Conservation (phyloP, 2,888 invertebrate species). For the Caenorhabditis sinica region DNA sequence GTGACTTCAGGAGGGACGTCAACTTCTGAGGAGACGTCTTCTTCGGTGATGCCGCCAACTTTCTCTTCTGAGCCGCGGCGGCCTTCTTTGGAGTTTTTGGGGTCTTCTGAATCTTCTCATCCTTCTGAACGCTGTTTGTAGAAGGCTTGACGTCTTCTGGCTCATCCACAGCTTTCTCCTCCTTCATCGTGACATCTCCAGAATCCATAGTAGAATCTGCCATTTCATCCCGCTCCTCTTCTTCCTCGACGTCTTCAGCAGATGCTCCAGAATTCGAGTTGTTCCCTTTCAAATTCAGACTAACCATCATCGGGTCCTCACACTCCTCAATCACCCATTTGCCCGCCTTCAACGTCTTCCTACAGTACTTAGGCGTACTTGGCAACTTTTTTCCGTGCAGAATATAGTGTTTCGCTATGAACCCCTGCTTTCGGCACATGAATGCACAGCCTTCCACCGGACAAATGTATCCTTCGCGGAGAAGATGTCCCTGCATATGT, state of each 20-base stretch:
- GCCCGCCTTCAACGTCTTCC: background rate
- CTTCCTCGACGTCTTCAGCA: background rate
- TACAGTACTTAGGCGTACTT: conserved; percentile 62
- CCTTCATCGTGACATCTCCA: background rate
- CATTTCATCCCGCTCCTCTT: background rate
- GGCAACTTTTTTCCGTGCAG: conserved; percentile 45
- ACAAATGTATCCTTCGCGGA: conserved; percentile 54
- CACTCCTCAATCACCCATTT: too few species aligned
- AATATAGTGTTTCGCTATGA: conserved; percentile 65
- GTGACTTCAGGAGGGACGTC: too few species aligned
- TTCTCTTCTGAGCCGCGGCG: too few species aligned
- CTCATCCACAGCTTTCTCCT: background rate
- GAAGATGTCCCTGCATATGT: conserved; percentile 49
- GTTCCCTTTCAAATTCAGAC: too few species aligned
- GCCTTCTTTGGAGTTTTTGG: too few species aligned
- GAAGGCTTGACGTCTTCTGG: background rate
- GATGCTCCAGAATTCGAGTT: background rate
- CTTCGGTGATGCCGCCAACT: too few species aligned
- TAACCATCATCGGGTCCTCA: background rate
- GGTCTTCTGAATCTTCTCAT: background rate
- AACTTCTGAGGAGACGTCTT: too few species aligned
- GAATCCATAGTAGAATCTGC: background rate
- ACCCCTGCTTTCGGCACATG: conserved; percentile 61
- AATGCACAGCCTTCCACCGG: conserved; percentile 40
- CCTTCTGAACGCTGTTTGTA: background rate